These are phyloP conservation scores for Augochlorella aurata DNA, from an alignment of 2,888 invertebrate genomes.

Conservation along the genomic window DNA sequence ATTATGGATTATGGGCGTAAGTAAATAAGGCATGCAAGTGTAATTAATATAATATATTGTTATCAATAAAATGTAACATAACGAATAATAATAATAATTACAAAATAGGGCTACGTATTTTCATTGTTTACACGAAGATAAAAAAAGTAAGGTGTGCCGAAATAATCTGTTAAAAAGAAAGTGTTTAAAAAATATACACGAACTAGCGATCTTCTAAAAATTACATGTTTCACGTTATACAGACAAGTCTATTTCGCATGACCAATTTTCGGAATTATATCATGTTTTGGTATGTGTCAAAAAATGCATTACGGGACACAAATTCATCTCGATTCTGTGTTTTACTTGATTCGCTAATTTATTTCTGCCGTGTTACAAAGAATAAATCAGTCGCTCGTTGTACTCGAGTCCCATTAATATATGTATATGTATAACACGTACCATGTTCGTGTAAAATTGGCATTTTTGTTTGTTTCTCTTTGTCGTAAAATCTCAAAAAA, in stretches of 20 bases:
- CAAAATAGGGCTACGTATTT: constrained; percentile 75
- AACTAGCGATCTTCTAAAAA: constrained; percentile 27
- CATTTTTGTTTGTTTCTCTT: constrained; percentile 24
- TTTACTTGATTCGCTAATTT: constrained; percentile 31
- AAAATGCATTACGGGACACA: constrained; percentile 51
- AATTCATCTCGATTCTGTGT: constrained; percentile 31
- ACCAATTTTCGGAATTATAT: constrained; percentile 44
- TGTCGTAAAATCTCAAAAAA: constrained; percentile 37
- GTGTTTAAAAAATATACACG: constrained; percentile 62
- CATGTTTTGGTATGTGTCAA: constrained; percentile 56
- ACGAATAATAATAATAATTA: constrained; percentile 80
- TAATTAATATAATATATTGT: constrained; percentile 81
- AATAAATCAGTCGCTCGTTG: constrained; percentile 62
- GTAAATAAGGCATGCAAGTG: constrained; percentile 73
- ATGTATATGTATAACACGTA: constrained; percentile 38
- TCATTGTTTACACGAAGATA: constrained; percentile 72
- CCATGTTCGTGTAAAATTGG: constrained; percentile 46
- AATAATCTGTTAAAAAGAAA: constrained; percentile 53
- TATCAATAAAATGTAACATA: constrained; percentile 81
- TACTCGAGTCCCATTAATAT: constrained; percentile 44
- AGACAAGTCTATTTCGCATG: constrained; percentile 44
- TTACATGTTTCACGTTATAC: constrained; percentile 44
- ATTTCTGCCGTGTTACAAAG: constrained; percentile 39
- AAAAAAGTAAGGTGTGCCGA: constrained; percentile 56
- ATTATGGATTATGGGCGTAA: constrained; percentile 63